Base-by-base conservation (phyloP, 2,113 vertebrate genomes). In the Tychaedon coryphoeus region DNA sequence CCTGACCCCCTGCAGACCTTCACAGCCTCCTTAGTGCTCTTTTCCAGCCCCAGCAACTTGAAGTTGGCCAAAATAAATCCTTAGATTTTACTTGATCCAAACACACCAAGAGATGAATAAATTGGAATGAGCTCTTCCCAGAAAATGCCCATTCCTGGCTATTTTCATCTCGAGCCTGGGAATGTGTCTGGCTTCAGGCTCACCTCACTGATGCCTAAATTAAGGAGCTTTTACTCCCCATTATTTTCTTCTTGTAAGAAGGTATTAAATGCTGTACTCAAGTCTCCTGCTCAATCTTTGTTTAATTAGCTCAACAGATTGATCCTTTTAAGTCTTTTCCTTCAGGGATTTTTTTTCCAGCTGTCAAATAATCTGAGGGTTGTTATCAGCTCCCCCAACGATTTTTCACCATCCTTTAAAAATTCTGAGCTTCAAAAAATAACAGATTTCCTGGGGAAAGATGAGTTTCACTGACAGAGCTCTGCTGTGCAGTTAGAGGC, bases 241-340 rank as follows among this genome's bases (percentile, higher is more conserved):
- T 53, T 47, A 3, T 81, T 91, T 70, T 48, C 42, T 57, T 91
- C 61, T 76, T 58, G 11, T 92, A 53, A 85, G 89, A 58, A 85
- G 42, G n/a, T 42, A 62, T 92, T 90, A 92, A 76, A 33, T 51
- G 19, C 80, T 82, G 70, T 67, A 87, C 78, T 82, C 42, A 58
- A 90, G 66, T 73, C 62, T 69, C 42, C 82, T 89, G n/a, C 70
- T 86, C 61, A 82, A 5, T 93, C 73, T 85, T 85, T 65, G 56
- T 88, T 90, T 95, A 89, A 95, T 77, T 90, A 93, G 86, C 73
- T 92, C 8, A 91, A 47, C 84, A 85, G 86, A 72, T 89, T 79
- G 58, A 73, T 86, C 61, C 82, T 71, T 81, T 66, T 29, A 93
- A 95, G 42, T 72, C 73, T 87, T 67, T 84, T 86, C 42, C 56